These are phyloP conservation scores for Cydia pomonella DNA, from an alignment of 1,140 invertebrate genomes.

Conservation along the genomic window DNA sequence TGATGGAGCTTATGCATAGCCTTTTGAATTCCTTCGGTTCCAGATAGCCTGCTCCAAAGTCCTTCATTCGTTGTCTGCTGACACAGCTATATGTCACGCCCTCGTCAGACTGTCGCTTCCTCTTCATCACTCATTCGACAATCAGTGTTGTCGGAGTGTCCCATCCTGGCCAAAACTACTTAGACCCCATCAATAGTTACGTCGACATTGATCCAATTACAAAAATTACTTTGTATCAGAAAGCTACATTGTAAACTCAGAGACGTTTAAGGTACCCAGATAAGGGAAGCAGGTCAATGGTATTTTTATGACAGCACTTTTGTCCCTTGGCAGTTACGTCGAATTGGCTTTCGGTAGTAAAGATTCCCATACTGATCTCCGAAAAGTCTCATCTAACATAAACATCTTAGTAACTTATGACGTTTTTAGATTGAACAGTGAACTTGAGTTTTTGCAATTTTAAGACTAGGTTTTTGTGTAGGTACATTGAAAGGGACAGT, in stretches of 20 bases:
- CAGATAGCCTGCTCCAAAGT: too few relatives aligned
- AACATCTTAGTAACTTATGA: not conserved
- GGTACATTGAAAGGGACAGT: not conserved
- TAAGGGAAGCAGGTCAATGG: constrained; percentile 27
- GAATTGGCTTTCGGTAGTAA: constrained; percentile 14
- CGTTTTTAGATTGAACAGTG: not conserved
- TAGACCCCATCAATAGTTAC: too few relatives aligned
- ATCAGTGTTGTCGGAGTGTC: too few relatives aligned
- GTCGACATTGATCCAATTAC: too few relatives aligned
- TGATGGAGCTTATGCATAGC: too few relatives aligned
- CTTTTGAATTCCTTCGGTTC: too few relatives aligned
- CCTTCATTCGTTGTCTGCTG: too few relatives aligned
- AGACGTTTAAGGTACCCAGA: constrained; percentile 24
- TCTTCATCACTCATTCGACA: too few relatives aligned
- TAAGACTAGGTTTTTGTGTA: not conserved
- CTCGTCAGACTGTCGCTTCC: too few relatives aligned
- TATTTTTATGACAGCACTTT: constrained; percentile 30
- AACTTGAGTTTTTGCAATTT: not conserved
- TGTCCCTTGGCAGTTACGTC: constrained; percentile 16
- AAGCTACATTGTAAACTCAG: not conserved
- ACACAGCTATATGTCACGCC: too few relatives aligned
- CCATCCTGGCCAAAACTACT: too few relatives aligned
- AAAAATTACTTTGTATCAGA: not conserved
- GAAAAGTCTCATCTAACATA: not conserved
- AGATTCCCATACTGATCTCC: not conserved